Percentiles rank a stretch among this genome's conserved stretches.
Conservation (phyloP, 2,113 vertebrate genomes). For the Lagopus leucura region DNA sequence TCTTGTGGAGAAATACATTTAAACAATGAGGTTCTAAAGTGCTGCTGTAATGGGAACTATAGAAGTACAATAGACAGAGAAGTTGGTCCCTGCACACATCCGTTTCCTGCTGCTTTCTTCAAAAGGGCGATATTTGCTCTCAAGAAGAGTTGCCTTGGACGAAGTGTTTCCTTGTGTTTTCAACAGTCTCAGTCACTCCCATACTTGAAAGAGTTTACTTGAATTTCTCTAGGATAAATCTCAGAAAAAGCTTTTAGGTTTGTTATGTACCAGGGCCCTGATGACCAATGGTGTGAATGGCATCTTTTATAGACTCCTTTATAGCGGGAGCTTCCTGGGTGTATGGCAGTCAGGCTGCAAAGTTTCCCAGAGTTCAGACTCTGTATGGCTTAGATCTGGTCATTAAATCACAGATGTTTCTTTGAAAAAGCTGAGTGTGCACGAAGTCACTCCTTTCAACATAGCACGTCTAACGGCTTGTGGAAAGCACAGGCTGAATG, state of each 20-base stretch:
- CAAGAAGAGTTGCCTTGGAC: neutral
- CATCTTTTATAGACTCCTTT: conserved; percentile 65
- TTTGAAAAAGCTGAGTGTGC: conserved; percentile 64
- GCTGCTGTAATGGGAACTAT: neutral
- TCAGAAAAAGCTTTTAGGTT: conserved; percentile 27
- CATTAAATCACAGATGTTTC: conserved; percentile 72
- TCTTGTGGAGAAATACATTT: neutral
- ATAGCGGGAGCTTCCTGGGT: conserved; percentile 52
- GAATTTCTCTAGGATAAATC: neutral
- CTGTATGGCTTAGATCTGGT: conserved; percentile 48
- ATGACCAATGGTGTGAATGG: conserved; percentile 28
- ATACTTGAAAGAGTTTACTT: neutral
- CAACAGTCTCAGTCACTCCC: neutral
- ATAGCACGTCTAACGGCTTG: conserved; percentile 50
- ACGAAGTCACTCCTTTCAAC: conserved; percentile 44
- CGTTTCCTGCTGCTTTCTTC: conserved; percentile 53
- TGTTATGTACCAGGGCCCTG: neutral
- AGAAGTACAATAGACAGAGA: conserved; percentile 33
- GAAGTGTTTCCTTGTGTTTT: conserved; percentile 37
- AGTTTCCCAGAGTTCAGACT: conserved; percentile 60
- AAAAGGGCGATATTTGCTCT: conserved; percentile 38
- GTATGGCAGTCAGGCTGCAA: conserved; percentile 33
- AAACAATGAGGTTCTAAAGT: neutral
- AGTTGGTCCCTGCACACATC: neutral
- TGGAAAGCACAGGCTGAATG: conserved; percentile 19